Base-by-base conservation (phyloP, 2,888 invertebrate genomes). In the Meteorus cinctellus region DNA sequence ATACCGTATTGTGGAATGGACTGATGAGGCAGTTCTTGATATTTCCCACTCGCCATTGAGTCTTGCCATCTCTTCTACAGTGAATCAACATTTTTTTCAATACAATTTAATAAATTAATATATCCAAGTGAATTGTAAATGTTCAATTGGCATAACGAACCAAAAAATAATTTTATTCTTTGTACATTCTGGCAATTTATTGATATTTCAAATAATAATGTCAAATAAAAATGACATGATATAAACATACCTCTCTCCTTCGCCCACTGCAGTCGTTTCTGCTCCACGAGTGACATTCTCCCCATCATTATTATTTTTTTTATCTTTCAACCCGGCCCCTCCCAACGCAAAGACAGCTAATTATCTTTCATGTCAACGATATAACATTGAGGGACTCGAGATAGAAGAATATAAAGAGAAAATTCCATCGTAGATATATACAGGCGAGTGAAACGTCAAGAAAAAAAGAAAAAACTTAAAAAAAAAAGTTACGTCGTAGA, bases 201-300 rank as follows among this genome's bases (percentile, higher is more conserved):
- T 48, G 48, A 48, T n/a, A 19, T 27, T 41, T 4, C 19, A 19
- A 4, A 29, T 14, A 41, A 16, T 41, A 19, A 31, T 55, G 14
- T 55, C 1, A 12, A 69, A 8, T 12, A 4, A 41, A 10, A 41
- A 8, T 41, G 12, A 41, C 4, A 41, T 45, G 19, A 41, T 19
- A 51, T 4, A 62, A 24, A 84, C 89, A 87, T 91, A 97, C 97
- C 97, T 93, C 94, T 93, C 92, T 98, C 97, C 90, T 93, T 94
- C 84, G 96, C 97, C 97, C 97, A 97, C 93, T 98, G 97, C 86
- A 95, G 92, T 90, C 95, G 94, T 91, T 97, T 97, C 91, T 95
- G 94, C 91, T 97, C 96, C 85, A 97, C 92, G 88, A 96, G 91
- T 81, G 96, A 94, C 80, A 89, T 84, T 78, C 85, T 85, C 76